These are phyloP conservation scores for Brachymystax lenok DNA, from an alignment of 2,797 vertebrate species.

Conservation along the genomic window DNA sequence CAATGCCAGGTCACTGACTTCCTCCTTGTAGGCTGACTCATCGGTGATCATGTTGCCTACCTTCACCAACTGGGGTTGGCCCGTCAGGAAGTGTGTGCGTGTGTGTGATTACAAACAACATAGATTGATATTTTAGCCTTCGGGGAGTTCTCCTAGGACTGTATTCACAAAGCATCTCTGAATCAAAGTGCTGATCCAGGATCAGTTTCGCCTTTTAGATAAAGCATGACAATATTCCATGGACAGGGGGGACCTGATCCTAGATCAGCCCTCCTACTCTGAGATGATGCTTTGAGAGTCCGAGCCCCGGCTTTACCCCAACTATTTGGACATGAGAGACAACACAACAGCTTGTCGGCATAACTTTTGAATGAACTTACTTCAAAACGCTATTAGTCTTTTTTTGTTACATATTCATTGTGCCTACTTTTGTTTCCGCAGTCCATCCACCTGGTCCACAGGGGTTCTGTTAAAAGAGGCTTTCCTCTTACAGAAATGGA, in stretches of 20 bases:
- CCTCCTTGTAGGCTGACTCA: no score
- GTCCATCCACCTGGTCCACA: background rate
- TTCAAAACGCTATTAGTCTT: background rate
- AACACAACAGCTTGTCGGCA: background rate
- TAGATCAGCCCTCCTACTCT: background rate
- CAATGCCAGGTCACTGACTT: no score
- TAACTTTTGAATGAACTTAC: slow-evolving; percentile 13
- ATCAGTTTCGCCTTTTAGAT: background rate
- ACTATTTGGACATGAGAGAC: background rate
- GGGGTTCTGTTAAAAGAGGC: background rate
- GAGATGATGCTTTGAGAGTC: background rate
- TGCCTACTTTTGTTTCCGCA: background rate
- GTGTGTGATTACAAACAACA: background rate
- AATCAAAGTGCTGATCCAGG: no score
- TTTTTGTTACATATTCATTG: background rate
- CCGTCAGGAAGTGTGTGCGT: no score
- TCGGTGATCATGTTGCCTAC: no score
- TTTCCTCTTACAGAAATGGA: background rate
- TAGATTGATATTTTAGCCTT: slow-evolving; percentile 21
- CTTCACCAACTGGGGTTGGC: no score
- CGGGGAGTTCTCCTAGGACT: background rate
- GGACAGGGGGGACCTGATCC: no score
- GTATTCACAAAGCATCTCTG: background rate
- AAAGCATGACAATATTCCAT: no score
- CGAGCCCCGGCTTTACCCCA: background rate